Base-by-base conservation (phyloP, 1,140 invertebrate species). In the Trichogramma pretiosum region DNA sequence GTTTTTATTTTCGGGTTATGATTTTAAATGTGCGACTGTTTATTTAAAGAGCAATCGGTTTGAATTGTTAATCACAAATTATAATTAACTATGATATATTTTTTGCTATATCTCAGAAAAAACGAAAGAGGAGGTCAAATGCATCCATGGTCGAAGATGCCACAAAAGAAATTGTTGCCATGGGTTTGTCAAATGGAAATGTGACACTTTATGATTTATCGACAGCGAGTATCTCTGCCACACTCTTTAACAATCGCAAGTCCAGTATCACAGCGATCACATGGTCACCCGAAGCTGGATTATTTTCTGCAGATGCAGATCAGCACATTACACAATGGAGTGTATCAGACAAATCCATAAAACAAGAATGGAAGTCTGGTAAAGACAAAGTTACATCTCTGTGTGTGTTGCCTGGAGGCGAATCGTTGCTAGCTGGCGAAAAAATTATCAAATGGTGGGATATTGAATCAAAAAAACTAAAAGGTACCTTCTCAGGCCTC, bases 401-500 rank as follows among this genome's bases (percentile, higher is more conserved):
- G 22, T 74, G 78, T 49, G 74, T 80, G 53, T 64, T 85, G 38
- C 72, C 77, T 22, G 75, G 80, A 34, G 78, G 75, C 17, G 74
- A 74, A n/a, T 72, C 70, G 23, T 45, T 87, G 11, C 59, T 85
- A 5, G 77, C 81, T n/a, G 83, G 80, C 8, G 74, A 78, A 18
- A 76, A 77, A 50, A 68, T 70, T 44, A 77, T 87, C 2, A 83
- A 80, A 61, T 68, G 82, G 53, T 85, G 80, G 79, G 73, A 83
- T 61, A 56, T 80, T 8, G 55, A 70, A 11, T 77, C 61, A 0
- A 76, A 77, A 57, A 66, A 78, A 56, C 41, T 83, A 16, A 55
- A 85, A 30, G 73, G 71, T 46, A 78, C 73, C 19, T 85, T 82
- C 57, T 82, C 77, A 2, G 83, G 82, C 5, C 84, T 85, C 63